Percentiles rank a stretch among this genome's conserved stretches.
Evolutionary conservation across 1,140 invertebrate species (phyloP).

Genomic region (Neodiprion virginianus): DNA sequence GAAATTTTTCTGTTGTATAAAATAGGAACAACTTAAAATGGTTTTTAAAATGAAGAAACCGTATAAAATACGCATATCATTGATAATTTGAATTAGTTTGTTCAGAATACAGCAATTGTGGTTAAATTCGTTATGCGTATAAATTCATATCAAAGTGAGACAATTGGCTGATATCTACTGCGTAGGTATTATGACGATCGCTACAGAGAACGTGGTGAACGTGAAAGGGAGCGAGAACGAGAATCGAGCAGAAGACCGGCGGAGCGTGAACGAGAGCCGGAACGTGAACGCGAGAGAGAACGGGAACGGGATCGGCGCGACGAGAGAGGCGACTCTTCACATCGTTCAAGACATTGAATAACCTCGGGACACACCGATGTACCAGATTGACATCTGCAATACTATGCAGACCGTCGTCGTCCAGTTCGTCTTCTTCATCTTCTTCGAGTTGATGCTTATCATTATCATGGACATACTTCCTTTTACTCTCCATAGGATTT

Average conservation of each 20-base stretch:
- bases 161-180: conserved; percentile 52
- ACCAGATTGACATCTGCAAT: neutral
- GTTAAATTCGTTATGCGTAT: neutral
- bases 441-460: neutral
- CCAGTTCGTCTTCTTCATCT: neutral
- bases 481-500: neutral
- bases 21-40: neutral
- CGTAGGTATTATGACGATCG: conserved; percentile 82
- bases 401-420: neutral
- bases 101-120: neutral
- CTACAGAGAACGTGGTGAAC: conserved; percentile 71
- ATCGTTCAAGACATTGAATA: conserved; percentile 74
- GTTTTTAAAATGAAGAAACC: neutral
- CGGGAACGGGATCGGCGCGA: conserved; percentile 71
- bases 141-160: conserved; percentile 32
- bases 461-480: conserved; percentile 1
- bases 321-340: conserved; percentile 67
- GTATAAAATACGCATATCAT: neutral
- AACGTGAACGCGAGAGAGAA: conserved; percentile 71
- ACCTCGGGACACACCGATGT: neutral
- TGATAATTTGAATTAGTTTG: neutral
- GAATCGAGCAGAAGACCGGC: conserved; percentile 55
- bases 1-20: neutral
- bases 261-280: conserved; percentile 67
- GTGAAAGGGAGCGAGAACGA: conserved; percentile 62